Base-by-base conservation (phyloP, 2,797 vertebrate species). In the Carapus acus region DNA sequence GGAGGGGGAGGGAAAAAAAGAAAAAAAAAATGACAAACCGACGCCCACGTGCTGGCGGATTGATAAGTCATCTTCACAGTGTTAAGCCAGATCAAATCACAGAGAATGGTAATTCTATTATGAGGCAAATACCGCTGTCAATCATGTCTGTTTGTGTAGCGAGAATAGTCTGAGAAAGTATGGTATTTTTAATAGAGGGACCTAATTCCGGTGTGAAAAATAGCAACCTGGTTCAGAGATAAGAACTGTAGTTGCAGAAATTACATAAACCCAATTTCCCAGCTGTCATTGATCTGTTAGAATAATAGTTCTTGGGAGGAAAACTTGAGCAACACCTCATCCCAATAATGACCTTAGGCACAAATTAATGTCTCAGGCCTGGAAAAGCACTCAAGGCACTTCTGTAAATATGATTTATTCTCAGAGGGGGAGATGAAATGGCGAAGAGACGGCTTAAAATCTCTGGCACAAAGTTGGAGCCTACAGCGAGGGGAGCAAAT, bases 1-100 rank as follows among this genome's bases (percentile, higher is more conserved):
- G 24, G 5, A 27, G 24, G 24, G 24, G 9, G 24, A 9, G 5
- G 4, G 5, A 4, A 27, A 5, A 9, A 58, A 56, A 68, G 41
- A 13, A 60, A 80, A 77, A 39, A 59, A 75, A 76, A 72, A 74
- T 70, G 69, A 81, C 59, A 79, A 76, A 71, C 38, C 33, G 15
- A 76, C 76, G 24, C 74, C 75, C 64, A 82, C 81, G 62, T 47
- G 43, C 57, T 38, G 49, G 15, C 62, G 68, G 63, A 76, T 44
- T 56, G 67, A 72, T 74, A 71, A 72, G 69, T 78, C 66, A 59
- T 79, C 64, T 74, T 73, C 59, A 65, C 71, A 65, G 49, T 49
- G 64, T 75, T 66, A 65, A 59, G 64, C 53, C 53, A 33, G 36
- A 62, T 62, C 61, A 71, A 71, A 58, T 70, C 65, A 48, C 53